Evolutionary conservation across 2,888 invertebrate genomes (phyloP), one percentile per base, ranked within the genome.

Genomic region (Drosophila robusta): DNA sequence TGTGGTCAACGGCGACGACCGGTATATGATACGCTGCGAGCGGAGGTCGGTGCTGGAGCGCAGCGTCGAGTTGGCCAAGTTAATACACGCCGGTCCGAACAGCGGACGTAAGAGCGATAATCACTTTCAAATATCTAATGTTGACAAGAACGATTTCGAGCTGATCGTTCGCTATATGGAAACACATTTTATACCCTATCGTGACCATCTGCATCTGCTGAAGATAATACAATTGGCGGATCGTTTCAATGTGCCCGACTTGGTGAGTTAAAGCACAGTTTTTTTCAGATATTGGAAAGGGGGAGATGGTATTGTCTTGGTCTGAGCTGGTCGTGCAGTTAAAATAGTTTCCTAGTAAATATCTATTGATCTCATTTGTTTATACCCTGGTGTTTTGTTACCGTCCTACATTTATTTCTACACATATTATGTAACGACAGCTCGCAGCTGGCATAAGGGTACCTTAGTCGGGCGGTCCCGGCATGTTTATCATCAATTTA

Each of bases 161-260:
- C 80, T 92, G 52, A 80, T 92, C 32, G 90, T 92, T 57, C 90
- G 92, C 55, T 92, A 90, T 70, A 89, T 92, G 73, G 92, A 92
- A 72, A 92, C 91, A 32, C 92, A 91, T 64, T 92, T 92, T 62
- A 89, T 92, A 36, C 90, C 90, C 69, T 92, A 92, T 75, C 90
- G 90, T 60, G 91, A 92, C 79, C 92, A 92, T 76, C 85, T 90
- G 76, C 92, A 92, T 76, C 90, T 92, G 70, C 80, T 92, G 46
- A 90, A 91, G 63, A 91, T 92, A 68, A 86, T 92, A 34, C 92
- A 92, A 67, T 76, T 92, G 69, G 90, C 92, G 54, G 92, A 92
- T 76, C 90, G 91, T 51, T 92, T 90, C 72, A 92, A 92, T 80
- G 92, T 92, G 72, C 92, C 92, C 45, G 92, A 92, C 80, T 78